Conservation (phyloP, 2,113 vertebrate species). For the Cervus canadensis region DNA sequence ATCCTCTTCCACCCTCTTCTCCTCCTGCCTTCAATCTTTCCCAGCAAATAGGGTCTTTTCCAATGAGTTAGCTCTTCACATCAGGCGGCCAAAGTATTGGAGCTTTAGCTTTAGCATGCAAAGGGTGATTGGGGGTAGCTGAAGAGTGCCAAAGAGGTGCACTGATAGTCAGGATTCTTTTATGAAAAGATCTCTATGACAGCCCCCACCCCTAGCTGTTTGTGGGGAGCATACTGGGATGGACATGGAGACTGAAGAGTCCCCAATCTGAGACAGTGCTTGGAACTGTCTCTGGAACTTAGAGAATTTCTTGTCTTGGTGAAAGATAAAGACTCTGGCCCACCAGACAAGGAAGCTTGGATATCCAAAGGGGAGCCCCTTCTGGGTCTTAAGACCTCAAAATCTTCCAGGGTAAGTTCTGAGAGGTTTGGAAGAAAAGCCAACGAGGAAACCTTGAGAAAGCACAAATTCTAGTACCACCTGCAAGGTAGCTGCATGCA, state of each 20-base stretch:
- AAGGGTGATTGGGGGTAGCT: background rate
- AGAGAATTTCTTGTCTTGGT: background rate
- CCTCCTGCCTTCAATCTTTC: background rate
- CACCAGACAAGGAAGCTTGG: background rate
- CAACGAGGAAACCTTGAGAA: background rate
- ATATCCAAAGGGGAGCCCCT: background rate
- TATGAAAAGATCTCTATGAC: background rate
- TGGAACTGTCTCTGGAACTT: no score
- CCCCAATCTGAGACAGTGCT: accelerated
- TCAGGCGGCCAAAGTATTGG: background rate
- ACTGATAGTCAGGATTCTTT: no score
- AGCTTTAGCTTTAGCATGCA: background rate
- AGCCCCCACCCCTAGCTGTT: accelerated
- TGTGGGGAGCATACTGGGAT: background rate
- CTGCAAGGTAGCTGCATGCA: accelerated
- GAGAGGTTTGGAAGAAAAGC: background rate
- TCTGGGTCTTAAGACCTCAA: background rate
- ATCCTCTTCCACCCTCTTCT: background rate
- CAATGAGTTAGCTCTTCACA: accelerated
- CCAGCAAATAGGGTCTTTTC: background rate
- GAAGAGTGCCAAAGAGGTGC: background rate
- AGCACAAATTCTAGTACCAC: background rate
- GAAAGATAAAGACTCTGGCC: background rate
- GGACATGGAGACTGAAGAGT: background rate
- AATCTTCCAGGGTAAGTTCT: background rate